A percentile compares a stretch with the other conserved stretches of the same genome.
Evolutionary conservation across 1,140 invertebrate species (phyloP).

Genomic region (Nasonia vitripennis): DNA sequence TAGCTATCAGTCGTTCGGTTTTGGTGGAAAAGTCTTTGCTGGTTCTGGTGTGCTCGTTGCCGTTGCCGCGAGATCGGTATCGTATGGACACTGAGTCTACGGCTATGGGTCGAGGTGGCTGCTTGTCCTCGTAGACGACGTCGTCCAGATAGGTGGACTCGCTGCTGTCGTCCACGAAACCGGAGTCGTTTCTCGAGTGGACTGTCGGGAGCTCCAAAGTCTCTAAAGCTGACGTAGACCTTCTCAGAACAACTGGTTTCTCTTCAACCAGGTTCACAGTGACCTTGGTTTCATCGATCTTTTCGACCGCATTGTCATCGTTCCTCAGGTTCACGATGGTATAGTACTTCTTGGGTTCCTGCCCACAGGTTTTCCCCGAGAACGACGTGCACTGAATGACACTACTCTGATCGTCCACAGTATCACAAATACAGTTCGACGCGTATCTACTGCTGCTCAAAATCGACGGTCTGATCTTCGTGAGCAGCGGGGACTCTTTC

Average conservation of each 20-base stretch:
- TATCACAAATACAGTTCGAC: conserved; percentile 11
- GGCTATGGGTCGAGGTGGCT: background rate
- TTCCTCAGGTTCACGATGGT: conserved; percentile 44
- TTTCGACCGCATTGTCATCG: background rate
- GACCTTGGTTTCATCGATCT: background rate
- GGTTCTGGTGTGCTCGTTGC: background rate
- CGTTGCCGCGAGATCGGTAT: conserved; percentile 44
- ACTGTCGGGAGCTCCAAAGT: background rate
- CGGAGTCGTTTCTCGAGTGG: conserved; percentile 50
- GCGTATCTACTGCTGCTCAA: background rate
- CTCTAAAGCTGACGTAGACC: background rate
- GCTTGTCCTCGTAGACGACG: conserved; percentile 35
- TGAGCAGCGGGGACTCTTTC: background rate
- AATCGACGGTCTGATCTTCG: background rate
- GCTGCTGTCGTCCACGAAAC: conserved; percentile 44
- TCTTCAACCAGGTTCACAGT: background rate
- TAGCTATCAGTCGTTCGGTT: conserved; percentile 58
- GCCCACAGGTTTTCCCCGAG: conserved; percentile 6
- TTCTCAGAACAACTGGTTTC: background rate
- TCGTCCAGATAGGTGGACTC: background rate
- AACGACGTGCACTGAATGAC: conserved; percentile 44
- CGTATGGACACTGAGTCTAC: conserved; percentile 32
- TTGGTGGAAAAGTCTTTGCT: conserved; percentile 55
- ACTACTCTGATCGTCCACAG: background rate
- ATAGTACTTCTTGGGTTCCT: conserved; percentile 38